A percentile compares a stretch with the other conserved stretches of the same genome.
These are phyloP conservation scores for Gallinago media DNA, from an alignment of 2,113 vertebrate genomes.

Conservation along the genomic window DNA sequence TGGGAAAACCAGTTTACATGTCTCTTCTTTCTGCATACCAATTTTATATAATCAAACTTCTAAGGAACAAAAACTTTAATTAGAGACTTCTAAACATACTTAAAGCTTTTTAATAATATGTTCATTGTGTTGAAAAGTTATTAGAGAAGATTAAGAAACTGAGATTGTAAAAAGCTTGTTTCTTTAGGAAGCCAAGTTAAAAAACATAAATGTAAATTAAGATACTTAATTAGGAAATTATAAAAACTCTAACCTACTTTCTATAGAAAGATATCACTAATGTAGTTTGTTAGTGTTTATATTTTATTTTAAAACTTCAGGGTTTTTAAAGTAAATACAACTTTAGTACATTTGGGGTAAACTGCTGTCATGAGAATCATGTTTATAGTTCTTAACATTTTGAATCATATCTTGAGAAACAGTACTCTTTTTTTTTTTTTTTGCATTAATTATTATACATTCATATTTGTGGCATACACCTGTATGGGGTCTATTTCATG, in stretches of 20 bases:
- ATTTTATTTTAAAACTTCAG: background rate
- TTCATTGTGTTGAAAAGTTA: background rate
- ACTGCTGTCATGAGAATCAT: background rate
- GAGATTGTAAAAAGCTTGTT: background rate
- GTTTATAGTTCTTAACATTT: background rate
- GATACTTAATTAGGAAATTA: background rate
- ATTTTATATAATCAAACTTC: background rate
- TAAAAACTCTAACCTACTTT: background rate
- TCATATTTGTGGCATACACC: background rate
- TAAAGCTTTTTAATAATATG: background rate
- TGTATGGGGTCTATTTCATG: background rate
- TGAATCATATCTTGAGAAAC: background rate
- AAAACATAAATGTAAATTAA: background rate
- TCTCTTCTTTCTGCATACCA: background rate
- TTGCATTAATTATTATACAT: background rate
- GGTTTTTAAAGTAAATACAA: background rate
- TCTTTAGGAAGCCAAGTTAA: background rate
- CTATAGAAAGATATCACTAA: background rate
- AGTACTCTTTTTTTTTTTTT: background rate
- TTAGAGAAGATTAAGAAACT: background rate
- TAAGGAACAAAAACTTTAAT: background rate
- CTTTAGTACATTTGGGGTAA: background rate
- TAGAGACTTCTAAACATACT: background rate
- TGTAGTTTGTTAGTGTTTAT: background rate
- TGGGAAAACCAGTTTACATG: slow-evolving; percentile 7